These are phyloP conservation scores for Grallaria varia DNA, from an alignment of 2,113 vertebrate genomes.

Conservation along the genomic window DNA sequence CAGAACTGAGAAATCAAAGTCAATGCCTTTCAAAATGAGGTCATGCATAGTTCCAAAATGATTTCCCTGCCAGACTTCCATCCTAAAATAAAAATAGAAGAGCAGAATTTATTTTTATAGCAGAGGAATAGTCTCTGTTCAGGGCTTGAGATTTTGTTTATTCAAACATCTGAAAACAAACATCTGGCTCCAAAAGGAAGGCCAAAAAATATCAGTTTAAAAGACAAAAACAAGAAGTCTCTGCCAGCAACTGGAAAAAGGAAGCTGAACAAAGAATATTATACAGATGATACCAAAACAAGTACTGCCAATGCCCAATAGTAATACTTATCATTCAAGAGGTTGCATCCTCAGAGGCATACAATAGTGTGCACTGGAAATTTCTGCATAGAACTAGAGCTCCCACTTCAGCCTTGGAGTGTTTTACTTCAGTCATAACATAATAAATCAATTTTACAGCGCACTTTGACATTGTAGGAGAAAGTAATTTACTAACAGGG, in stretches of 20 bases:
- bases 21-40: constrained; percentile 8
- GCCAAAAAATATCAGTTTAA: neutral
- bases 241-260: neutral
- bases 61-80: neutral
- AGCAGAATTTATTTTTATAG: neutral
- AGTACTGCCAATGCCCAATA: neutral
- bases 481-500: neutral
- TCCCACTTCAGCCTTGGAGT: neutral
- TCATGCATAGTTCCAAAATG: neutral
- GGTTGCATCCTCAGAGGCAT: neutral
- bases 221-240: neutral
- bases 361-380: neutral
- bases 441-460: constrained; percentile 9
- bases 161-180: neutral
- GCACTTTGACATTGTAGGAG: neutral
- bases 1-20: constrained; percentile 23
- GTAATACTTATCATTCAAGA: neutral
- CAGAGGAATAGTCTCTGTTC: neutral
- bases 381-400: neutral
- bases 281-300: neutral
- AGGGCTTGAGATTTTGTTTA: neutral
- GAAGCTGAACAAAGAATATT: neutral
- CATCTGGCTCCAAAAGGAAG: neutral
- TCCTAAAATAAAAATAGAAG: constrained; percentile 25
- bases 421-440: neutral